phyloP scores from a whole-genome alignment of 2,888 invertebrate species.

The Spodoptera littoralis region DNA sequence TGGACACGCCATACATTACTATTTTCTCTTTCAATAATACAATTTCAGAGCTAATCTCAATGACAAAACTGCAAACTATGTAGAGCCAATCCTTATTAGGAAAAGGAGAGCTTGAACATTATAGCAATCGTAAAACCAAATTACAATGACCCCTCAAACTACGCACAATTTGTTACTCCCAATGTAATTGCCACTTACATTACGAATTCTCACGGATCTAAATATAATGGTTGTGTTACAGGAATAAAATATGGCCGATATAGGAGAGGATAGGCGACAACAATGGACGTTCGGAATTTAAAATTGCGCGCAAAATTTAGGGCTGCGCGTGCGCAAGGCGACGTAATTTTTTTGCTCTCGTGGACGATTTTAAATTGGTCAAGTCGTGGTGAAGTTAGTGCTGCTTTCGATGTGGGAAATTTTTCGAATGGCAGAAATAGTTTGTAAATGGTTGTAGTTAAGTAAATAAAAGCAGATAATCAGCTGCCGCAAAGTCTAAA shows the following conservation, averaged over 20 bases:
- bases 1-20: slow-evolving; percentile 45
- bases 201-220: slow-evolving; percentile 52
- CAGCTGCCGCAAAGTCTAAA: no score
- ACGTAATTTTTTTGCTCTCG: slow-evolving; percentile 13
- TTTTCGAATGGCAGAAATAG: slow-evolving; percentile 11
- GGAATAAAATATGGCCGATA: slow-evolving; percentile 80
- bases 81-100: slow-evolving; percentile 73
- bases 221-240: slow-evolving; percentile 60
- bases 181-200: slow-evolving; percentile 39
- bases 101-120: slow-evolving; percentile 56
- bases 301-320: slow-evolving; percentile 81
- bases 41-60: slow-evolving; percentile 67
- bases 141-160: slow-evolving; percentile 47
- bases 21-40: slow-evolving; percentile 59
- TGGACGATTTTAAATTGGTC: slow-evolving; percentile 33
- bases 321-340: slow-evolving; percentile 61
- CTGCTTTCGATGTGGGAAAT: slow-evolving; percentile 18
- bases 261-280: slow-evolving; percentile 79
- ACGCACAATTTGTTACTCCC: slow-evolving; percentile 26
- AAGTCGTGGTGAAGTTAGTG: slow-evolving; percentile 26
- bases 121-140: slow-evolving; percentile 61
- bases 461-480: no score
- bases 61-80: slow-evolving; percentile 65
- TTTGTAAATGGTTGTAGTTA: not conserved
- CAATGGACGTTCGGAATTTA: slow-evolving; percentile 83